Percentiles rank a stretch among this genome's conserved stretches.
Conservation (phyloP, 2,888 invertebrate genomes). For the Philereme vetulata region DNA sequence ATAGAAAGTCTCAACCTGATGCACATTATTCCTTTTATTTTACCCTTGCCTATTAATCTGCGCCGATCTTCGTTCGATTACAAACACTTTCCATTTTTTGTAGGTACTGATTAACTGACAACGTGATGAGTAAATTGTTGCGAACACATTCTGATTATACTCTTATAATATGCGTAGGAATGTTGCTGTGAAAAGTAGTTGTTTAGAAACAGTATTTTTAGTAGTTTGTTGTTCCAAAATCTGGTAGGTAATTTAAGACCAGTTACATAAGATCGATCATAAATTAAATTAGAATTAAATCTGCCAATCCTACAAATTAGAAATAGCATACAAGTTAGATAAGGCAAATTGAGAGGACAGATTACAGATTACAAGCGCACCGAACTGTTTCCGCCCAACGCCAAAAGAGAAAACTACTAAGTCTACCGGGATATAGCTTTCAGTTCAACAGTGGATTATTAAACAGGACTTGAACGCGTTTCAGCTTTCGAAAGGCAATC, state of each 20-base stretch:
- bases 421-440: conserved; percentile 62
- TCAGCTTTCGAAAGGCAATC: conserved; percentile 66
- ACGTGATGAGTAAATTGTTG: conserved; percentile 35
- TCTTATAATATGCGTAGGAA: conserved; percentile 25
- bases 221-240: not conserved
- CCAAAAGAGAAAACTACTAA: conserved; percentile 46
- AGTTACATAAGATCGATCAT: too few relatives aligned
- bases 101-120: conserved; percentile 35
- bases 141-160: conserved; percentile 37
- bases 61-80: conserved; percentile 58
- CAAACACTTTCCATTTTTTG: conserved; percentile 62
- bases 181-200: conserved; percentile 20
- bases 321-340: conserved; percentile 2
- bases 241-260: too few relatives aligned
- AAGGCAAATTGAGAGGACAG: conserved; percentile 43
- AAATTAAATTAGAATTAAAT: too few relatives aligned
- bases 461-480: conserved; percentile 58
- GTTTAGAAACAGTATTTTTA: conserved; percentile 11
- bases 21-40: conserved; percentile 73
- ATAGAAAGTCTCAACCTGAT: conserved; percentile 79
- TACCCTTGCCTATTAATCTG: conserved; percentile 73
- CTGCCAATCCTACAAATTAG: conserved; percentile 9
- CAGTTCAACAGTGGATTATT: conserved; percentile 65
- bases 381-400: conserved; percentile 32
- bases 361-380: conserved; percentile 51